Conservation (phyloP, 1,140 invertebrate genomes). For the Drosophila eugracilis region DNA sequence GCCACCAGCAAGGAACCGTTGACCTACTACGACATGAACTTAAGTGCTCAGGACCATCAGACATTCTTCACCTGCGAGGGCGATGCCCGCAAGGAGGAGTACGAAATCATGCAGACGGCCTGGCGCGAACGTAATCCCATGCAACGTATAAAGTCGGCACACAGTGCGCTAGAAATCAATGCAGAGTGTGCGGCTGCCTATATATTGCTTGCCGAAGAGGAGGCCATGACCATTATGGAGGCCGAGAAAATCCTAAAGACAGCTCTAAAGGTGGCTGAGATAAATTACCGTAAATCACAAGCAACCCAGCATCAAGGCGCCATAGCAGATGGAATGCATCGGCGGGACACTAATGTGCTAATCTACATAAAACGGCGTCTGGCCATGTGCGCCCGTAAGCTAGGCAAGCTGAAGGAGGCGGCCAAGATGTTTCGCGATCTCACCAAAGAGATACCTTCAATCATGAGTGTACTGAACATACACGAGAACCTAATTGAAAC, state of each 20-base stretch:
- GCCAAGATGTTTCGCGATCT: constrained; percentile 99
- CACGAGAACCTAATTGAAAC: constrained; percentile 99
- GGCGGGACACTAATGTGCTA: constrained; percentile 97
- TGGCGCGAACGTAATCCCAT: constrained; percentile 98
- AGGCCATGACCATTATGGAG: constrained; percentile 95
- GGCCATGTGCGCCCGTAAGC: constrained; percentile 98
- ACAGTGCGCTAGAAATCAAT: constrained; percentile 95
- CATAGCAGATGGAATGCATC: constrained; percentile 91
- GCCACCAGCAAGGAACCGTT: constrained; percentile 97
- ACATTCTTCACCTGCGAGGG: constrained; percentile 98
- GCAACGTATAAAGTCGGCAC: constrained; percentile 95
- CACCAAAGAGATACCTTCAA: constrained; percentile 96
- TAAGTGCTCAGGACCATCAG: constrained; percentile 99
- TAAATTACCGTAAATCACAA: constrained; percentile 91
- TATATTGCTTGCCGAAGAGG: constrained; percentile 98
- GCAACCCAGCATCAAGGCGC: constrained; percentile 91
- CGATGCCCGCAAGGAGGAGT: constrained; percentile 95
- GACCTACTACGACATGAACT: constrained; percentile 99
- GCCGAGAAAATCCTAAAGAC: constrained; percentile 95
- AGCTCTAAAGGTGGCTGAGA: constrained; percentile 94
- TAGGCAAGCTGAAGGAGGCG: constrained; percentile 97
- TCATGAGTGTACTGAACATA: constrained; percentile 97
- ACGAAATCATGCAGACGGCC: constrained; percentile 98
- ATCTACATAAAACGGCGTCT: constrained; percentile 97
- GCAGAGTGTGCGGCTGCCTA: constrained; percentile 97